Conservation (phyloP, 2,888 invertebrate species). For the Acleris sparsana region DNA sequence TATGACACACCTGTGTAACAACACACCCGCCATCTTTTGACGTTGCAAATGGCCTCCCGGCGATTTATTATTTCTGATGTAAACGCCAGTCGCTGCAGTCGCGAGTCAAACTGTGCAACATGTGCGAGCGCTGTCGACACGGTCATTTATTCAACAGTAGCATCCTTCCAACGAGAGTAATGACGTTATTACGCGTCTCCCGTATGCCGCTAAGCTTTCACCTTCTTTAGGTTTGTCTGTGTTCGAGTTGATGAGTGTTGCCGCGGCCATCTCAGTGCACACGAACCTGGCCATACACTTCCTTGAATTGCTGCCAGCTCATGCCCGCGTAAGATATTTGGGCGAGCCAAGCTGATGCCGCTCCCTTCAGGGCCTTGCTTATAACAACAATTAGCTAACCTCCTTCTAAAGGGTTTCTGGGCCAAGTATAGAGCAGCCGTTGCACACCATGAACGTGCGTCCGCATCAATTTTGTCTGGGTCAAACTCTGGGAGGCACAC, state of each 20-base stretch:
- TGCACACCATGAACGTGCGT: constrained; percentile 4
- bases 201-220: constrained; percentile 9
- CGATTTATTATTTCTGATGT: not conserved
- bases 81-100: constrained; percentile 10
- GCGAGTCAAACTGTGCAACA: constrained; percentile 6
- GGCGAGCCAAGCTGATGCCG: constrained; percentile 7
- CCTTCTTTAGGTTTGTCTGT: constrained; percentile 5
- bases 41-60: too few species aligned
- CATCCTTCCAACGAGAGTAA: constrained; percentile 1
- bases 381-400: not conserved
- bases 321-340: constrained; percentile 10
- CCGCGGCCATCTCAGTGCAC: not conserved
- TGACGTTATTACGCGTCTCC: constrained; percentile 2
- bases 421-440: constrained; percentile 3
- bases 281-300: constrained; percentile 1
- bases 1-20: too few species aligned
- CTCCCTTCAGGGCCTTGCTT: constrained; percentile 9
- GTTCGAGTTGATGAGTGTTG: not conserved
- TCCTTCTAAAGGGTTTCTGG: not conserved
- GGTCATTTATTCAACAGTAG: constrained; percentile 7
- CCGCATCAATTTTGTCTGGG: not conserved
- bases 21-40: too few species aligned
- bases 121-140: constrained; percentile 4
- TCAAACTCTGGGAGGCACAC: constrained; percentile 3
- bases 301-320: not conserved